Evolutionary conservation across 2,797 vertebrate species (phyloP), one percentile per base, ranked within the genome.

Genomic region (Ctenopoma multispine): DNA sequence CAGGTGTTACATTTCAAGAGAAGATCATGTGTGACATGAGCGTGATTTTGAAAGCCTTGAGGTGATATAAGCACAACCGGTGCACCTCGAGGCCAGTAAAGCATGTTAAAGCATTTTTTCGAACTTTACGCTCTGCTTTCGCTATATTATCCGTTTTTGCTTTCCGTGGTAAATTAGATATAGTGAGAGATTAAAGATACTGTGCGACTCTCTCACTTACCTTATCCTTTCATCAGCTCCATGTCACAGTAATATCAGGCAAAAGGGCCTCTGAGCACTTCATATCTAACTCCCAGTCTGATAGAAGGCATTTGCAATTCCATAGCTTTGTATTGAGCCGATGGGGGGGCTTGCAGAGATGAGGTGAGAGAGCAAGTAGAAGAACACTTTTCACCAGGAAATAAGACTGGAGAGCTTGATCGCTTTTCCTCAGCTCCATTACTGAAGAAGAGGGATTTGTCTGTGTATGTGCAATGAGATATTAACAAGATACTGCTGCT

Each of bases 201-300:
- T 61, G 46, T 59, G 55, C 4, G 18, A 67, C 62, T 87, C 75
- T 57, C 58, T 70, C 63, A 20, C 73, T 18, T 40, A 62, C 63
- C 84, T 88, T 86, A 90, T 92, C 85, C 69, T 83, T 79, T 82
- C 90, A 91, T 92, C 85, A 77, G 60, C 73, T 87, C 63, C 31
- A 21, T 62, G 74, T 72, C 69, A 71, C 49, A 56, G 78, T 75
- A 82, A 87, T 83, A 82, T 83, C 81, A 84, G 48, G 65, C 70
- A 70, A 67, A 76, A 58, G 71, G 68, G 71, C 63, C 75, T 57
- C 38, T 2, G 63, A 77, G 82, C 40, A 36, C 78, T 59, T 88
- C 80, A 80, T 72, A 80, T 86, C 72, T 50, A 36, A 63, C 79
- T 71, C 56, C 57, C 56, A 8, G 71, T 75, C 79, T 82, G 77